Evolutionary conservation across 2,113 vertebrate genomes (phyloP), one percentile per base, ranked within the genome.

Genomic region (Chaenocephalus aceratus): DNA sequence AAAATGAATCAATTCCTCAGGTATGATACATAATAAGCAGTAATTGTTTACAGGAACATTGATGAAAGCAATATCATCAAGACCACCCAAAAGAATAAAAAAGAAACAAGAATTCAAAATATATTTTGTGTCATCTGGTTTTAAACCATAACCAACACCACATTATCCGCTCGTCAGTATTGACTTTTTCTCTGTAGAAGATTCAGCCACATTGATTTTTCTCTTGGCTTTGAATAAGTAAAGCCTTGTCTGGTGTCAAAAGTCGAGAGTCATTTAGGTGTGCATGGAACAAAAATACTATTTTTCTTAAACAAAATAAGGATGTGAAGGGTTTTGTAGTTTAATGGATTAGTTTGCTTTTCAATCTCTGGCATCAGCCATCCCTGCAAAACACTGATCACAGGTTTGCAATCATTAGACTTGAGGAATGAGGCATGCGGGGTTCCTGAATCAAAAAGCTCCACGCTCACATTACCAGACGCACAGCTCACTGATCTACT

Each of bases 401-500:
- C 10, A 21, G 70, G 61, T 61, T 7, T 70, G 54, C 75, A 77
- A 70, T 72, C 74, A 79, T 88, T 82, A 78, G 61, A 68, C 71
- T 53, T 52, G 76, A 79, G 78, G 68, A 88, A 87, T 79, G 83
- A 91, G 72, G 73, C 83, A 75, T 23, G 60, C 81, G 65, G 75
- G 82, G 63, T 83, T 67, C 83, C 84, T 89, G 86, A 90, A 76
- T 86, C 82, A 80, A 75, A 86, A 56, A 63, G 68, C 54, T 70
- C 57, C 60, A 66, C 75, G 75, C 51, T 76, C 61, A 23, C 77
- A 72, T 82, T 72, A 74, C 48, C 41, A n/a, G 44, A 5, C 70
- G 72, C 46, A 56, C 60, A 83, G 54, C 80, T 58, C 66, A 34
- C 65, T 72, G 52, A 84, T 82, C 65, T 23, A 73, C 59, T 63